A percentile compares a stretch with the other conserved stretches of the same genome.
These are phyloP conservation scores for Euthynnus affinis DNA, from an alignment of 2,797 vertebrate species.

Conservation along the genomic window DNA sequence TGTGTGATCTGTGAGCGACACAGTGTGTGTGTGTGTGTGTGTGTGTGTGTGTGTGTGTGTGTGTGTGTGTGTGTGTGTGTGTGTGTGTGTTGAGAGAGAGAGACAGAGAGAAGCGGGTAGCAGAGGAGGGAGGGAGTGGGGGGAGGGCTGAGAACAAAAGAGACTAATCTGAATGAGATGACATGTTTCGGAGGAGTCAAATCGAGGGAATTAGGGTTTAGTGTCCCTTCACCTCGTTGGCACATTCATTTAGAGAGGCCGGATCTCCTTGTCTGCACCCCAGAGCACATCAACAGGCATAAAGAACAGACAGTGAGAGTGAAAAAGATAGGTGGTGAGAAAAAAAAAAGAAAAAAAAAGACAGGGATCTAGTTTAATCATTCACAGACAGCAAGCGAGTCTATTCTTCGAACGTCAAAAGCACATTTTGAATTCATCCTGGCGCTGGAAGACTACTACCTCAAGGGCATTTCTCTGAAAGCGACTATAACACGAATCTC, in stretches of 20 bases:
- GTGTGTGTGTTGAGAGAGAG: slow-evolving; percentile 25
- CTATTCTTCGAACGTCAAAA: slow-evolving; percentile 73
- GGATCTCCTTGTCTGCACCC: slow-evolving; percentile 67
- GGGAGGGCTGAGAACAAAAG: slow-evolving; percentile 84
- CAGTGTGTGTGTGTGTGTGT: slow-evolving; percentile 43
- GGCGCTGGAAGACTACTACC: slow-evolving; percentile 69
- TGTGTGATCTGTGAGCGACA: slow-evolving; percentile 78
- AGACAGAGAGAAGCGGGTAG: slow-evolving; percentile 35
- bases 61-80: slow-evolving; percentile 44
- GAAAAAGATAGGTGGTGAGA: slow-evolving; percentile 56
- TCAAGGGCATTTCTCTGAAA: slow-evolving; percentile 75
- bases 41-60: slow-evolving; percentile 23
- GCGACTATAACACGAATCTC: slow-evolving; percentile 52
- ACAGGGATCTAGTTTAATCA: slow-evolving; percentile 75
- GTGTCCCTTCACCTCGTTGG: slow-evolving; percentile 80
- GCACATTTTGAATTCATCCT: slow-evolving; percentile 76
- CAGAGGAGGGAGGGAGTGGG: slow-evolving; percentile 45
- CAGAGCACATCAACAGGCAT: slow-evolving; percentile 71
- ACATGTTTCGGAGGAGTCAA: slow-evolving; percentile 86
- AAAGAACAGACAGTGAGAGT: slow-evolving; percentile 57
- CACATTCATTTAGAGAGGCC: slow-evolving; percentile 82
- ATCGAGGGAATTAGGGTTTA: slow-evolving; percentile 85
- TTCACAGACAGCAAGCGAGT: slow-evolving; percentile 73
- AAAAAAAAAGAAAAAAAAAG: slow-evolving; percentile 9
- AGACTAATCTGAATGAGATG: slow-evolving; percentile 87